Percentiles rank a stretch among this genome's conserved stretches.
phyloP scores from a whole-genome alignment of 2,113 vertebrate genomes.

The Antennarius striatus region DNA sequence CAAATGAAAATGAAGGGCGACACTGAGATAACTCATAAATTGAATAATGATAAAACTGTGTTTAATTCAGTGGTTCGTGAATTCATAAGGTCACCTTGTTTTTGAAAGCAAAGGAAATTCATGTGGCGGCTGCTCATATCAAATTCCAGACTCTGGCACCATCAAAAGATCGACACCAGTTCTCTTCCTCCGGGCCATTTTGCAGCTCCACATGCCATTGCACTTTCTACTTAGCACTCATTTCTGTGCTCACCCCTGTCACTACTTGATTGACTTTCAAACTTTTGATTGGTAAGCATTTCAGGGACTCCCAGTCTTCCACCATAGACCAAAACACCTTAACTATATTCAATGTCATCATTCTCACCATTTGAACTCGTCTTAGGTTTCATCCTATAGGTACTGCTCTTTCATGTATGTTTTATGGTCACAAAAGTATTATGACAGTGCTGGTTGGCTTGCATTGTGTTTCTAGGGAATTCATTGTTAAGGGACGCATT shows the following conservation, averaged over 20 bases:
- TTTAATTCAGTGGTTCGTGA: constrained; percentile 50
- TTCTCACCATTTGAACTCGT: no score
- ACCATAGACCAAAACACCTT: constrained; percentile 7
- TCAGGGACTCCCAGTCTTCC: constrained; percentile 10
- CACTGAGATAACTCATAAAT: constrained; percentile 43
- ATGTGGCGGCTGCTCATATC: constrained; percentile 30
- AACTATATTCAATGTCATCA: no score
- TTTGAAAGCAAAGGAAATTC: constrained; percentile 43
- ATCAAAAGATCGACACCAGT: constrained; percentile 33
- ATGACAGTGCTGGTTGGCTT: no score
- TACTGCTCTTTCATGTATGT: not conserved
- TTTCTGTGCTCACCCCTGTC: constrained; percentile 15
- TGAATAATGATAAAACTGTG: constrained; percentile 45
- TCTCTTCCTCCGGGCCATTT: constrained; percentile 25
- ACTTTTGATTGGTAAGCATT: constrained; percentile 21
- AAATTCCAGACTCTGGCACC: constrained; percentile 8
- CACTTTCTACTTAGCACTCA: constrained; percentile 5
- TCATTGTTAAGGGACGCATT: no score
- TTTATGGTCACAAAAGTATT: constrained; percentile 1
- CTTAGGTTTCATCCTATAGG: no score
- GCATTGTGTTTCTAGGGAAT: no score
- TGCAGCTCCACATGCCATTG: constrained; percentile 23
- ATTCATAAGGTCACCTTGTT: constrained; percentile 60
- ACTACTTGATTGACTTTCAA: constrained; percentile 33
- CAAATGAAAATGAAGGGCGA: constrained; percentile 48